Evolutionary conservation across 2,888 invertebrate genomes (phyloP).

Genomic region (Caradrina kadenii): DNA sequence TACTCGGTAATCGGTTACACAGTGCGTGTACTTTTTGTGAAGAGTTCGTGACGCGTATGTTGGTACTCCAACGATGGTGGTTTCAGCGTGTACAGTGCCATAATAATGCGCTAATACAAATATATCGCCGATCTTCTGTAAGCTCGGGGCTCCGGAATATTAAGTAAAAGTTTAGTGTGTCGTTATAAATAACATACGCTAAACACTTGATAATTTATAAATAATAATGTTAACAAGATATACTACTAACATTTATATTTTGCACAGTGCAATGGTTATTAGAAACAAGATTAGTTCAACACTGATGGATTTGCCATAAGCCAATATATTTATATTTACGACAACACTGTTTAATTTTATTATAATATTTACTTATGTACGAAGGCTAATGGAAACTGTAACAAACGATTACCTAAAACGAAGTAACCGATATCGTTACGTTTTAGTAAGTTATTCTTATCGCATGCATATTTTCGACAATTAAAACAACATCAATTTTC

Average conservation of each 20-base stretch:
- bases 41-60: neutral
- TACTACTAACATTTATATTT: conserved; percentile 45
- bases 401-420: conserved; percentile 24
- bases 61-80: conserved; percentile 7
- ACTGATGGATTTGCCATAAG: conserved; percentile 31
- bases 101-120: conserved; percentile 22
- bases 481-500: neutral
- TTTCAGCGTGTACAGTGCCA: conserved; percentile 31
- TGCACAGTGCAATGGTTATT: conserved; percentile 38
- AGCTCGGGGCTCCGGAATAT: conserved; percentile 36
- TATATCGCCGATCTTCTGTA: conserved; percentile 28
- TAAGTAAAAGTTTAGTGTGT: conserved; percentile 15
- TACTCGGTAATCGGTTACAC: conserved; percentile 4
- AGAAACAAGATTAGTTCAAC: conserved; percentile 25
- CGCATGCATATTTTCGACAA: neutral
- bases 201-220: conserved; percentile 37
- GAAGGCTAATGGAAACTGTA: conserved; percentile 7
- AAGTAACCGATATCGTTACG: conserved; percentile 1
- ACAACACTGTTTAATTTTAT: conserved; percentile 29
- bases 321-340: conserved; percentile 32
- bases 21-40: neutral
- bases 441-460: conserved; percentile 11
- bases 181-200: conserved; percentile 25
- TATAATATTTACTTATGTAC: conserved; percentile 22
- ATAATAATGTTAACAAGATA: conserved; percentile 49